phyloP scores from a whole-genome alignment of 2,888 invertebrate species.

The Steromphala cineraria region DNA sequence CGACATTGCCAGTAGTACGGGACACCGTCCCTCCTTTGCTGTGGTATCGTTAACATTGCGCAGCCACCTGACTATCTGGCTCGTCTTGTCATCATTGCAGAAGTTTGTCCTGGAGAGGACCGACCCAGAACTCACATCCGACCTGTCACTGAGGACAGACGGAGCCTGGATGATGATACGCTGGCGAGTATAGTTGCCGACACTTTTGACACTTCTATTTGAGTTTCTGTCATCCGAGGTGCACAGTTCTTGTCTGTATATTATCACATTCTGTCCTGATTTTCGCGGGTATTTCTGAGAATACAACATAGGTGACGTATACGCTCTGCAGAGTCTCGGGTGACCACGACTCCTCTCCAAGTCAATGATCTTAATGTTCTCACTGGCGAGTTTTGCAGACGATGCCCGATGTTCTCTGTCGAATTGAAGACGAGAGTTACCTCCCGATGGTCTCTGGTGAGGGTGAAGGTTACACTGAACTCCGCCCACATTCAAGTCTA shows the following conservation, averaged over 20 bases:
- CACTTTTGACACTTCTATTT: conserved; percentile 1
- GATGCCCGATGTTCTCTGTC: not conserved
- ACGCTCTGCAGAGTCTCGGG: not conserved
- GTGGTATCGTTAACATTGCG: conserved; percentile 18
- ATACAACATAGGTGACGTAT: conserved; percentile 5
- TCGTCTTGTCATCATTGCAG: conserved; percentile 23
- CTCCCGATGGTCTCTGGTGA: not conserved
- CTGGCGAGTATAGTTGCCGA: not conserved
- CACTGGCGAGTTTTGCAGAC: not conserved
- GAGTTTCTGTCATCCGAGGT: not conserved
- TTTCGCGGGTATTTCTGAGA: conserved; percentile 2
- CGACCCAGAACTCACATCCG: not conserved
- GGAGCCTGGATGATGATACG: not conserved
- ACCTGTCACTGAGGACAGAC: not conserved
- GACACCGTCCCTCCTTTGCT: conserved; percentile 21
- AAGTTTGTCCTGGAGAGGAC: not conserved
- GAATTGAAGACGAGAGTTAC: not conserved
- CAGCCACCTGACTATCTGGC: conserved; percentile 23
- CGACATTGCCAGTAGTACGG: not conserved
- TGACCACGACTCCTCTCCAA: not conserved
- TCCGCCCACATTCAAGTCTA: not conserved
- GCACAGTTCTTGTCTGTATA: not conserved
- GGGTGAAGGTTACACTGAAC: not conserved
- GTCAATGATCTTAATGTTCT: not conserved
- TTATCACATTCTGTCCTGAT: not conserved